Evolutionary conservation across 2,797 vertebrate genomes (phyloP).

Genomic region (Hephaestus fuliginosus): DNA sequence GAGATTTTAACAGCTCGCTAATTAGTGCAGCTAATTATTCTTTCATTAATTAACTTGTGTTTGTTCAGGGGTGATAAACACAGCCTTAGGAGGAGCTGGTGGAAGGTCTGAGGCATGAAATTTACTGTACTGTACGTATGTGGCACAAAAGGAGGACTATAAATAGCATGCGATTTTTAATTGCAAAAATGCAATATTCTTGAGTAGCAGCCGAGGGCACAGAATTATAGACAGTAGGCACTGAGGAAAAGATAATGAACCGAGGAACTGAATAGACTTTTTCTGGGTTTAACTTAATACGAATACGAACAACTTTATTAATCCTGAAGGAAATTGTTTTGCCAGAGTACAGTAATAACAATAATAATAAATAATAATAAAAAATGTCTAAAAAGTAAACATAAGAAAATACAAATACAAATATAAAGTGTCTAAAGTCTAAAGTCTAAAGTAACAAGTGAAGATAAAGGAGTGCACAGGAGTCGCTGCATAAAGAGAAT

Average conservation of each 20-base stretch:
- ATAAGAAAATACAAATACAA: no score
- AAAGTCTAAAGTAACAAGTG: no score
- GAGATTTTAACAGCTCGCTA: constrained; percentile 67
- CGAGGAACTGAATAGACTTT: neutral
- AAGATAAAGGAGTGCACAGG: no score
- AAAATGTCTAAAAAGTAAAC: no score
- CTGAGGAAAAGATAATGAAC: neutral
- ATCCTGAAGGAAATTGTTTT: no score
- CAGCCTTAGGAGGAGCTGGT: constrained; percentile 15
- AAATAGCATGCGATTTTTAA: constrained; percentile 7
- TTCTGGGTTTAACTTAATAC: neutral
- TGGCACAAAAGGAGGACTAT: constrained; percentile 3
- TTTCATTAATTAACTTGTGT: constrained; percentile 62
- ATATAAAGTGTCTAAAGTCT: no score
- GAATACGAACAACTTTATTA: no score
- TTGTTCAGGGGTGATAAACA: constrained; percentile 62
- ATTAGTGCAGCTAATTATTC: constrained; percentile 71
- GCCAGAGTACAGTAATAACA: no score
- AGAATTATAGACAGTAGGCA: constrained; percentile 7
- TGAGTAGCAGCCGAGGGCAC: neutral
- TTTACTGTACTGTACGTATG: constrained; percentile 30
- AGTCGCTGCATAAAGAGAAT: no score
- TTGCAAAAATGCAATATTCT: constrained; percentile 30
- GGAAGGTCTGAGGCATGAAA: constrained; percentile 49
- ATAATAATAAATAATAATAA: no score